phyloP scores from a whole-genome alignment of 2,888 invertebrate genomes.

The Gandaritis pyraliata region DNA sequence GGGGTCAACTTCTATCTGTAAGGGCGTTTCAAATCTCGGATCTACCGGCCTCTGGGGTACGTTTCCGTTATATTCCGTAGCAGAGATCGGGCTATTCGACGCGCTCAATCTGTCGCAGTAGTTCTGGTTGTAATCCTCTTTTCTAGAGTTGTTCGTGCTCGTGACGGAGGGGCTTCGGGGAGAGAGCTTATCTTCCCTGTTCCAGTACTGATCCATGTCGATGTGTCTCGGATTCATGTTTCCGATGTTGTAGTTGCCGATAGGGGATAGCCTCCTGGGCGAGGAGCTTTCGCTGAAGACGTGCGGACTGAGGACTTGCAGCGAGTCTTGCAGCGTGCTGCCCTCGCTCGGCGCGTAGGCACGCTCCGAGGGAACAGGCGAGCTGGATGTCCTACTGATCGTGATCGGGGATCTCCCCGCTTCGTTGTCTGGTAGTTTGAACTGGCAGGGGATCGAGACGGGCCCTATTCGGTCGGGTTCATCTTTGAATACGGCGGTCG shows the following conservation, averaged over 20 bases:
- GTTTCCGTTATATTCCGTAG: conserved; percentile 73
- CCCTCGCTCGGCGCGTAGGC: conserved; percentile 54
- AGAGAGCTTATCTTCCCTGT: conserved; percentile 68
- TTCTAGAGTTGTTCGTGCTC: conserved; percentile 68
- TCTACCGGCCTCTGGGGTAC: conserved; percentile 62
- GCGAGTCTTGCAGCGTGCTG: conserved; percentile 68
- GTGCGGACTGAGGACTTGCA: conserved; percentile 67
- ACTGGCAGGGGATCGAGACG: conserved; percentile 67
- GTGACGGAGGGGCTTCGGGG: conserved; percentile 63
- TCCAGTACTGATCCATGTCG: conserved; percentile 75
- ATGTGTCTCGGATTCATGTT: conserved; percentile 81
- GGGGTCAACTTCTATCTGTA: conserved; percentile 88
- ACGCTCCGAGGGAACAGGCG: conserved; percentile 58
- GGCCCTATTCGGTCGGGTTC: conserved; percentile 66
- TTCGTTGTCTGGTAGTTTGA: conserved; percentile 56
- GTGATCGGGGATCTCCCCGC: conserved; percentile 59
- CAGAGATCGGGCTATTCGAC: conserved; percentile 67
- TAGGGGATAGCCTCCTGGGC: conserved; percentile 74
- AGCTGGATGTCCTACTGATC: conserved; percentile 67
- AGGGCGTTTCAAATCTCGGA: conserved; percentile 77
- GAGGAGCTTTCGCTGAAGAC: conserved; percentile 77
- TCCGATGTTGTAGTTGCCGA: conserved; percentile 79
- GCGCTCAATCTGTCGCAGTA: conserved; percentile 72
- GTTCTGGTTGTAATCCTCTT: conserved; percentile 76
- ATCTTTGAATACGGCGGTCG: conserved; percentile 49